Conservation (phyloP, 2,888 invertebrate genomes). For the Mesochorus sp. region DNA sequence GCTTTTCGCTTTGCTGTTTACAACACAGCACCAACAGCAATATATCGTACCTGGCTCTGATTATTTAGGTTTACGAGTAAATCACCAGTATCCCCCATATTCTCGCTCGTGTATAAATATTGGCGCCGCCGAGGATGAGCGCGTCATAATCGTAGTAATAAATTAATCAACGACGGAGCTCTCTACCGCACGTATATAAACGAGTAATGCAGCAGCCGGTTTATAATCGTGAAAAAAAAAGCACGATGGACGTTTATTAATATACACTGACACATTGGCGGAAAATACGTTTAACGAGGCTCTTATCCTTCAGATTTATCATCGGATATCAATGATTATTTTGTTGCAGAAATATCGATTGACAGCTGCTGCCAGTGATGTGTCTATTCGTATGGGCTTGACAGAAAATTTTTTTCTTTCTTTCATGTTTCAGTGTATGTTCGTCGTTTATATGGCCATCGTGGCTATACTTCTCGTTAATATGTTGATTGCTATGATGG, state of each 20-base stretch:
- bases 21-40: neutral
- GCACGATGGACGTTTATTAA: constrained; percentile 7
- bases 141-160: constrained; percentile 17
- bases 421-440: constrained; percentile 86
- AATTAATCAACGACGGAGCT: constrained; percentile 31
- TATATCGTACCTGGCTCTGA: constrained; percentile 22
- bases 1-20: constrained; percentile 6
- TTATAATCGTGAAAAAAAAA: neutral
- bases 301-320: constrained; percentile 41
- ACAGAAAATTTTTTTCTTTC: constrained; percentile 38
- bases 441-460: constrained; percentile 98
- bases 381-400: constrained; percentile 15
- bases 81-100: constrained; percentile 22
- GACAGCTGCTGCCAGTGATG: neutral
- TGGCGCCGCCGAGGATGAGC: constrained; percentile 6
- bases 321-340: constrained; percentile 28
- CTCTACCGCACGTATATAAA: neutral
- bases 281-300: constrained; percentile 19
- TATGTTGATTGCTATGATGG: constrained; percentile 99
- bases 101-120: constrained; percentile 42
- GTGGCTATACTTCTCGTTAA: constrained; percentile 97
- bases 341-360: constrained; percentile 5
- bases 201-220: constrained; percentile 2
- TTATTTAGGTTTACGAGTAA: constrained; percentile 60
- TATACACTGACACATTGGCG: constrained; percentile 16